phyloP scores from a whole-genome alignment of 2,113 vertebrate species.

The Anolis sagrei region DNA sequence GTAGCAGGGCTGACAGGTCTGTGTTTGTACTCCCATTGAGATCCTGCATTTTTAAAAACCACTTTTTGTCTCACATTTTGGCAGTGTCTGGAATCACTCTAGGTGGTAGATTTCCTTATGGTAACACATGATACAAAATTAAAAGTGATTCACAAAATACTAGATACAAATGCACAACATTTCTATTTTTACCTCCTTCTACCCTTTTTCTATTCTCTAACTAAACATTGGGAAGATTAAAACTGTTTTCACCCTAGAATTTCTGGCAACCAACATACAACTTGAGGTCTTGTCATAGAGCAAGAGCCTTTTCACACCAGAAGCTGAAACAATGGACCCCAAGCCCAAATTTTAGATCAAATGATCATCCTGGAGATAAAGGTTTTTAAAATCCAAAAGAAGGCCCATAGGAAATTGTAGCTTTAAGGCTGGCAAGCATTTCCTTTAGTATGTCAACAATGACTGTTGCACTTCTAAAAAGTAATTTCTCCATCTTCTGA shows the following conservation, averaged over 20 bases:
- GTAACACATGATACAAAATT: too few relatives aligned
- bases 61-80: too few relatives aligned
- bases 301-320: background rate
- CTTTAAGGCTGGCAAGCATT: too few relatives aligned
- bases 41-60: too few relatives aligned
- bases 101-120: background rate
- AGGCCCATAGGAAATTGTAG: too few relatives aligned
- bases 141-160: background rate
- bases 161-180: background rate
- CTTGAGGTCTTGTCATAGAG: background rate
- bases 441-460: too few relatives aligned
- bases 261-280: background rate
- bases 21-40: too few relatives aligned
- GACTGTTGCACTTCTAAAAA: too few relatives aligned
- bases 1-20: too few relatives aligned
- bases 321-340: background rate
- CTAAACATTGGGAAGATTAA: background rate
- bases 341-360: background rate
- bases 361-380: background rate
- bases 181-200: background rate
- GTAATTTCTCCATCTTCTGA: too few relatives aligned
- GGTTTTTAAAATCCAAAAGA: background rate
- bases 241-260: background rate
- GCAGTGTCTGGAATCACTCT: too few relatives aligned
- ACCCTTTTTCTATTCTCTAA: background rate